Evolutionary conservation across 2,113 vertebrate species (phyloP), one percentile per base, ranked within the genome.

Genomic region (Chaetorhynchus papuensis): DNA sequence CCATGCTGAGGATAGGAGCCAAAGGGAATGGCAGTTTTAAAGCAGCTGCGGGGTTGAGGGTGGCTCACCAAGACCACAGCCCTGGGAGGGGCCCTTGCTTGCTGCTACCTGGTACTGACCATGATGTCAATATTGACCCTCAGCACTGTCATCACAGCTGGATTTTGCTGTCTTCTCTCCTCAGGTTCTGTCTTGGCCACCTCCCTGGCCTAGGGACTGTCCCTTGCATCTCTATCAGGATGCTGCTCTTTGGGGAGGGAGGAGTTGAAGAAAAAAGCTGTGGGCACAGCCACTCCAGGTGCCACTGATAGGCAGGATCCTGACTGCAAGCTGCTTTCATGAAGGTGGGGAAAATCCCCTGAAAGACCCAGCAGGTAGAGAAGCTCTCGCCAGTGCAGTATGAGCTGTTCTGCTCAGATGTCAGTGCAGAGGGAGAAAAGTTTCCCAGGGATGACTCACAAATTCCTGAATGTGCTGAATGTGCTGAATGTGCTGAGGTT

Each of bases 371-470:
- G 22, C 57, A 41, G n/a, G 74, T 27, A 83, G 61, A 9, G 14
- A 64, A 50, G 28, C 37, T 54, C 61, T 74, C 66, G 22, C 63
- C 82, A 69, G 41, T 22, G 41, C 66, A 54, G 41, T 10, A 15
- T 13, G 42, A 93, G 18, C 45, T 63, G 7, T 66, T 92, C 71
- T 80, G 63, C 41, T 88, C 71, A 76, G 78, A 87, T 42, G 41
- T 87, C 60, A 78, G 57, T 19, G 41, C 22, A 79, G 61, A 79
- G 79, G 63, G 63, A 90, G 82, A 68, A 80, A 77, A 17, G 50
- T 68, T 93, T 95, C 56, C 50, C 76, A 87, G 52, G 71, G 47
- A 84, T 96, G 95, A 95, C 91, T 97, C 95, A 97, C 76, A 90
- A 63, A 95, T 96, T 96, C 96, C 93, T 89, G 37, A 87, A 53